phyloP scores from a whole-genome alignment of 2,113 vertebrate genomes.

The Oxyruncus cristatus region DNA sequence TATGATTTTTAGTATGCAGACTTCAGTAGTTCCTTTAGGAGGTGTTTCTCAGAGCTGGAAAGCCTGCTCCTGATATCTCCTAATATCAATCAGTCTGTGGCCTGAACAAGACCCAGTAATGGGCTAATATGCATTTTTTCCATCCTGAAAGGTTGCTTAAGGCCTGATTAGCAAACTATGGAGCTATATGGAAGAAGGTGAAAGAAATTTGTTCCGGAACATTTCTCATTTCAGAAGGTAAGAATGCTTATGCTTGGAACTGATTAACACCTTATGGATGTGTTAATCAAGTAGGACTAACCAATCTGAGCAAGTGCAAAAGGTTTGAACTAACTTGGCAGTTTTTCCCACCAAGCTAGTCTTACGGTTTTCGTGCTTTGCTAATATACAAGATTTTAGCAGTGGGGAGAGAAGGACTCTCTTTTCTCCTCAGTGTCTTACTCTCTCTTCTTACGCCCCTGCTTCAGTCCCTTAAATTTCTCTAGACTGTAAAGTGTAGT shows the following conservation, averaged over 20 bases:
- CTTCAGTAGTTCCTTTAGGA: neutral
- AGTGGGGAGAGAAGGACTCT: neutral
- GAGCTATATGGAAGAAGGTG: neutral
- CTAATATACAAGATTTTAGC: neutral
- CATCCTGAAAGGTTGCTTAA: neutral
- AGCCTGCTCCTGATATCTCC: neutral
- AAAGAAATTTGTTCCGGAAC: neutral
- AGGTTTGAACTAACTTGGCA: neutral
- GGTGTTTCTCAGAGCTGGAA: neutral
- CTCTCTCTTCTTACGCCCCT: neutral
- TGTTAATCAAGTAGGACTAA: neutral
- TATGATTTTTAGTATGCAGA: neutral
- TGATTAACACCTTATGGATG: neutral
- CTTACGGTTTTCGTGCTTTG: neutral
- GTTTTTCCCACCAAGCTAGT: neutral
- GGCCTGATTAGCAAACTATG: neutral
- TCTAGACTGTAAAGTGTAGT: neutral
- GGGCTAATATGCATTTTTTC: neutral
- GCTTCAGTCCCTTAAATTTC: neutral
- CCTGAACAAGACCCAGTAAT: neutral
- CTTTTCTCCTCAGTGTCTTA: neutral
- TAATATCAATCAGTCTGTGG: accelerated
- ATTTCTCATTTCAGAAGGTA: neutral
- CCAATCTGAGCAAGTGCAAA: neutral
- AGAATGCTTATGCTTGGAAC: neutral